Evolutionary conservation across 2,797 vertebrate genomes (phyloP), one percentile per base, ranked within the genome.

Genomic region (Carcharodon carcharias): DNA sequence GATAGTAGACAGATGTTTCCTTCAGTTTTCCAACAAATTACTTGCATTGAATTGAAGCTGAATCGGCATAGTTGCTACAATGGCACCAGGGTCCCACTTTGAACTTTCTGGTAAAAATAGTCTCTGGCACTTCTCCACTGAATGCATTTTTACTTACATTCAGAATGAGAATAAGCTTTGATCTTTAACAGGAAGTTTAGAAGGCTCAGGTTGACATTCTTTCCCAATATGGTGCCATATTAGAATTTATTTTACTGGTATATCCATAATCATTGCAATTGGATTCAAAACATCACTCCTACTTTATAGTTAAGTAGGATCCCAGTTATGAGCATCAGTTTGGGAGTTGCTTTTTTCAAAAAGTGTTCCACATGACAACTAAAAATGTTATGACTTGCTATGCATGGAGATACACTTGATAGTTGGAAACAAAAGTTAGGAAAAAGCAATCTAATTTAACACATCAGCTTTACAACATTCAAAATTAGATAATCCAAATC

Each of bases 1-100:
- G 40, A 97, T 97, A 97, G 96, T 97, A 96, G 96, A 96, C 40
- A 96, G 96, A 40, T 96, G 96, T 97, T 97, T 97, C 97, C 96
- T 69, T 96, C 96, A 96, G 96, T 97, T 96, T 97, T 96, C 61
- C 45, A 97, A 97, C 96, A 96, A 96, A 97, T 96, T 96, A 96
- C 96, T 96, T 97, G 96, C 89, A 96, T 96, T 82, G 97, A 96
- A 88, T 61, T 97, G 91, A 67, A 96, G 63, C 96, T 96, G 87
- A 23, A 96, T 96, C 88, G 97, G 97, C 96, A 18, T 96, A 97
- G 96, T 97, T 97, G 96, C 95, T 95, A 96, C 95, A 97, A 97
- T 63, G 40, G 94, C 96, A 23, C 63, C 87, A 93, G n/a, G 97
- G 69, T 91, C 96, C 96, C 96, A 88, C 96, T 96, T 31, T 54